phyloP scores from a whole-genome alignment of 2,113 vertebrate species.

The Orthochromis indermauri region DNA sequence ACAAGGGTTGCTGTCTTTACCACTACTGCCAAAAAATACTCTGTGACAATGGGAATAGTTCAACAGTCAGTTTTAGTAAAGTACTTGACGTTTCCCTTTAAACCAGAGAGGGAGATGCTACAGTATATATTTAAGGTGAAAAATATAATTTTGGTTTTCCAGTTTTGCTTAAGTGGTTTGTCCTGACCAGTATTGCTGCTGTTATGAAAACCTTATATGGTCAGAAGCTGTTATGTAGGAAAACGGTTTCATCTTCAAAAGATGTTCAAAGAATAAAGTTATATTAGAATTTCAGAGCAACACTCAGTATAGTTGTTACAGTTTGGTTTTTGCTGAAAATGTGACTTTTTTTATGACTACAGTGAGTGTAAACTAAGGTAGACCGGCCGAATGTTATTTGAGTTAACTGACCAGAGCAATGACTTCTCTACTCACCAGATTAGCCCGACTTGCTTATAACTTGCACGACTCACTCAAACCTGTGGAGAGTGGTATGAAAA shows the following conservation, averaged over 20 bases:
- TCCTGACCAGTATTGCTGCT: neutral
- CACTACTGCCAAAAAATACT: neutral
- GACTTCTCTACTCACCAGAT: neutral
- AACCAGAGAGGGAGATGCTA: neutral
- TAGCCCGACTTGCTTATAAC: neutral
- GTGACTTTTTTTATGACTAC: neutral
- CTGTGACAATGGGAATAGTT: neutral
- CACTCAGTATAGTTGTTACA: neutral
- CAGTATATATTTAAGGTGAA: neutral
- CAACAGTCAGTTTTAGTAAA: neutral
- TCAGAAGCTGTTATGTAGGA: neutral
- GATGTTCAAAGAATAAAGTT: neutral
- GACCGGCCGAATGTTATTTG: neutral
- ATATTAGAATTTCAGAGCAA: neutral
- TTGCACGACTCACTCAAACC: neutral
- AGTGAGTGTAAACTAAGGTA: neutral
- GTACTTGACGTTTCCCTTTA: neutral
- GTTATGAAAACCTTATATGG: neutral
- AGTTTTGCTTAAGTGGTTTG: neutral
- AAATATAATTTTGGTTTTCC: neutral
- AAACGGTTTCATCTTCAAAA: neutral
- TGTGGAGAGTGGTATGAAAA: neutral
- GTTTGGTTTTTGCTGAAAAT: neutral
- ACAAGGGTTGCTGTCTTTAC: neutral
- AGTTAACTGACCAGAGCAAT: neutral